Evolutionary conservation across 2,797 vertebrate species (phyloP).

Genomic region (Apodemus agrarius): DNA sequence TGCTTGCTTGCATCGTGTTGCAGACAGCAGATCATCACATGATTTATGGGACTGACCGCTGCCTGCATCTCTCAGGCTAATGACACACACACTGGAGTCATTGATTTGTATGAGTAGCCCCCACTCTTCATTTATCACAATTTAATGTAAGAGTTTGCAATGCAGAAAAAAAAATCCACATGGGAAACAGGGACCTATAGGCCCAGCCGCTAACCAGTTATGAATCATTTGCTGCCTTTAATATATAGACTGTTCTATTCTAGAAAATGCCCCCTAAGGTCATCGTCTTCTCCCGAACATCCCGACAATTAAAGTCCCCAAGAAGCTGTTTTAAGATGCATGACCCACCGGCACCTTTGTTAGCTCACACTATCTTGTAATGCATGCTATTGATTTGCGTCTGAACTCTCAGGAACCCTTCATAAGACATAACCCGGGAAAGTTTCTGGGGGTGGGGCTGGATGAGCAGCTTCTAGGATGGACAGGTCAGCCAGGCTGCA

Average conservation of each 20-base stretch:
- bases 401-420: constrained; percentile 74
- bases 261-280: constrained; percentile 92
- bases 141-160: constrained; percentile 99
- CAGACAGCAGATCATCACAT: constrained; percentile 99
- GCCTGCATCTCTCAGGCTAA: constrained; percentile 99
- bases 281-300: constrained; percentile 87
- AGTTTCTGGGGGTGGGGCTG: constrained; percentile 58
- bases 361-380: constrained; percentile 63
- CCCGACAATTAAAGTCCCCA: constrained; percentile 87
- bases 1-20: constrained; percentile 92
- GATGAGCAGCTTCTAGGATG: not conserved
- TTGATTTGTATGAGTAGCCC: constrained; percentile 99
- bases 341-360: constrained; percentile 72
- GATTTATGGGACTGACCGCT: constrained; percentile 99
- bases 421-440: constrained; percentile 46
- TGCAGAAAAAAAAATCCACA: constrained; percentile 93
- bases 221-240: constrained; percentile 97
- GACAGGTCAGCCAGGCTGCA: not conserved
- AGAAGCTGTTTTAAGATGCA: constrained; percentile 82
- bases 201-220: constrained; percentile 90
- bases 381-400: constrained; percentile 79
- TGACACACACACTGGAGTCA: constrained; percentile 99
- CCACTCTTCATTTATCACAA: constrained; percentile 99
- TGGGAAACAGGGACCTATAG: constrained; percentile 90
- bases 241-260: constrained; percentile 92